Evolutionary conservation across 2,888 invertebrate genomes (phyloP), one percentile per base, ranked within the genome.

Genomic region (Noctua comes): DNA sequence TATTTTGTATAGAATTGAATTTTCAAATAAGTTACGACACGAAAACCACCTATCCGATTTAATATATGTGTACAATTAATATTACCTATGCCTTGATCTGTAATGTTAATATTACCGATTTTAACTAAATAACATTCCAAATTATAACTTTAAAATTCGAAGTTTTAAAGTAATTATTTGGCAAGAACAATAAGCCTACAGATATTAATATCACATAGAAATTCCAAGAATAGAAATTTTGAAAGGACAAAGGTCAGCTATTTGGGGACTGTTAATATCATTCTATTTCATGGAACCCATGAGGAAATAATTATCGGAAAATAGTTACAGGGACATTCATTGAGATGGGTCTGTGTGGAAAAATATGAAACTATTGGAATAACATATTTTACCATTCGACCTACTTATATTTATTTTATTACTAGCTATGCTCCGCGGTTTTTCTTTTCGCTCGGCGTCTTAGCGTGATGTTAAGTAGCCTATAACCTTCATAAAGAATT

Each of bases 91-190:
- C 18, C 1, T 31, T 31, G 31, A 31, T 31, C 31, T 31, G 31
- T 31, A 31, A 31, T 1, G 3, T 31, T 31, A 31, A 31, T 31
- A 31, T 31, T 31, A 31, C 31, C 31, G 31, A 31, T 81, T 43
- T 18, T n/a, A 83, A 72, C 16, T 62, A 73, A 71, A 70, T 69
- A 36, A 40, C 43, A 70, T 68, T 73, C 57, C 43, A 57, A 64
- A 48, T 71, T 76, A 85, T 76, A 76, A 68, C 68, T 78, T 80
- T 76, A 54, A 72, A 64, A 72, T 79, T 65, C n/a, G 48, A 59
- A 74, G n/a, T n/a, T n/a, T n/a, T n/a, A n/a, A n/a, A n/a, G n/a
- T n/a, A n/a, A n/a, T n/a, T n/a, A n/a, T n/a, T n/a, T n/a, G n/a
- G 65, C 16, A 65, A 62, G 24, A 80, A 84, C 48, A 69, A 75